A percentile compares a stretch with the other conserved stretches of the same genome.
phyloP scores from a whole-genome alignment of 2,113 vertebrate genomes.

The Oriolus oriolus region DNA sequence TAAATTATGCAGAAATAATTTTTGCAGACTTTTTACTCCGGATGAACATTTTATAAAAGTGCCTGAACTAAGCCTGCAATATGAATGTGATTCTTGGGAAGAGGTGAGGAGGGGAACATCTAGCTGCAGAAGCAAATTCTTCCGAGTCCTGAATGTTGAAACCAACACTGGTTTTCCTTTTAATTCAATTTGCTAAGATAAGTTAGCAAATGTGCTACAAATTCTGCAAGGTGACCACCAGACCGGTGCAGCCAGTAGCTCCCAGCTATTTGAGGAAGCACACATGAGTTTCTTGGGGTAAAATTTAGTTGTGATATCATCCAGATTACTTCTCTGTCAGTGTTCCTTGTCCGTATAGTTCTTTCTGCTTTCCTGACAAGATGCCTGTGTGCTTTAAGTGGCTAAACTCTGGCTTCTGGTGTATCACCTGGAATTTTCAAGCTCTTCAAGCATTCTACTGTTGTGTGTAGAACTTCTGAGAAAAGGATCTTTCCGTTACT shows the following conservation, averaged over 20 bases:
- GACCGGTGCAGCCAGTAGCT: background rate
- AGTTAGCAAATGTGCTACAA: conserved; percentile 2
- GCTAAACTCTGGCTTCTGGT: background rate
- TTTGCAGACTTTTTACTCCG: conserved; percentile 72
- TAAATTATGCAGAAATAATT: conserved; percentile 66
- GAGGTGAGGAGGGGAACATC: conserved; percentile 21
- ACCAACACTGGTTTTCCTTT: conserved; percentile 61
- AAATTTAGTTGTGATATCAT: background rate
- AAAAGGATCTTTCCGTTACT: conserved; percentile 44
- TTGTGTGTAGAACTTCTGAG: conserved; percentile 69
- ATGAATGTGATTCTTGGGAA: conserved; percentile 63
- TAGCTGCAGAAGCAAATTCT: conserved; percentile 42
- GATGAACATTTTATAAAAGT: conserved; percentile 74
- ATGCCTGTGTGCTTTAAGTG: background rate
- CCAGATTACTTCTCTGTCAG: background rate
- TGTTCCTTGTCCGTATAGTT: background rate
- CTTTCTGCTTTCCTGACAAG: background rate
- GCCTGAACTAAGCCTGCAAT: conserved; percentile 75
- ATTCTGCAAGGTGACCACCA: conserved; percentile 11
- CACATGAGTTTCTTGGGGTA: background rate
- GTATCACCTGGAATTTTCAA: conserved; percentile 23
- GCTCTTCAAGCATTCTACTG: conserved; percentile 61
- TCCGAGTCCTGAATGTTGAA: conserved; percentile 69
- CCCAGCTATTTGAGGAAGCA: background rate
- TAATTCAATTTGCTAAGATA: conserved; percentile 16